A percentile compares a stretch with the other conserved stretches of the same genome.
phyloP scores from a whole-genome alignment of 2,888 invertebrate species.

The Melieria omissa region DNA sequence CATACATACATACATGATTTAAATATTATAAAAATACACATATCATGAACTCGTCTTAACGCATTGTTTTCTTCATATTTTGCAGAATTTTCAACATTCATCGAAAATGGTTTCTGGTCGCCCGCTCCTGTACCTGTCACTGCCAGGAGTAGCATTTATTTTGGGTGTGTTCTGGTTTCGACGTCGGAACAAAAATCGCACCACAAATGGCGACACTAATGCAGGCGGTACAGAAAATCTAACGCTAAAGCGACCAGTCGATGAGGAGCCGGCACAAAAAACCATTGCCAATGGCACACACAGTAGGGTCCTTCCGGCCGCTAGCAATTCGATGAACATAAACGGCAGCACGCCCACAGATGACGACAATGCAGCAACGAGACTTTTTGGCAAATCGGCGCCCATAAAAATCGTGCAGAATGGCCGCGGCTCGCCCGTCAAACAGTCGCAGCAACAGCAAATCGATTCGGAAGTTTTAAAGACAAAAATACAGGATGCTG shows the following conservation, averaged over 20 bases:
- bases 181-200: slow-evolving; percentile 73
- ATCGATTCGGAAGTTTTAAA: slow-evolving; percentile 73
- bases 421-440: slow-evolving; percentile 72
- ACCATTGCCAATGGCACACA: slow-evolving; percentile 43
- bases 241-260: slow-evolving; percentile 44
- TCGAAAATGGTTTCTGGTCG: slow-evolving; percentile 79
- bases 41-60: no score
- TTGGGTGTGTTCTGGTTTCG: slow-evolving; percentile 85
- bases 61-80: slow-evolving; percentile 21
- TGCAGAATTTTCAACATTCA: slow-evolving; percentile 62
- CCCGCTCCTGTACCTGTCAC: slow-evolving; percentile 81
- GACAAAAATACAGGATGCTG: slow-evolving; percentile 61
- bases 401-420: slow-evolving; percentile 76
- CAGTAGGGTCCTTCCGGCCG: slow-evolving; percentile 37
- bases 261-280: slow-evolving; percentile 44
- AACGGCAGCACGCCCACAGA: slow-evolving; percentile 49
- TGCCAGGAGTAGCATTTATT: slow-evolving; percentile 82
- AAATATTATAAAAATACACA: no score
- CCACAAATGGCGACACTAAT: slow-evolving; percentile 52
- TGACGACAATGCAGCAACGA: slow-evolving; percentile 54
- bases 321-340: slow-evolving; percentile 57
- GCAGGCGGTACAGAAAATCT: slow-evolving; percentile 39
- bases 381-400: slow-evolving; percentile 71
- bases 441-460: slow-evolving; percentile 77
- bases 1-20: no score